Evolutionary conservation across 2,797 vertebrate genomes (phyloP), one percentile per base, ranked within the genome.

Genomic region (Scolopax bukidnonensis): DNA sequence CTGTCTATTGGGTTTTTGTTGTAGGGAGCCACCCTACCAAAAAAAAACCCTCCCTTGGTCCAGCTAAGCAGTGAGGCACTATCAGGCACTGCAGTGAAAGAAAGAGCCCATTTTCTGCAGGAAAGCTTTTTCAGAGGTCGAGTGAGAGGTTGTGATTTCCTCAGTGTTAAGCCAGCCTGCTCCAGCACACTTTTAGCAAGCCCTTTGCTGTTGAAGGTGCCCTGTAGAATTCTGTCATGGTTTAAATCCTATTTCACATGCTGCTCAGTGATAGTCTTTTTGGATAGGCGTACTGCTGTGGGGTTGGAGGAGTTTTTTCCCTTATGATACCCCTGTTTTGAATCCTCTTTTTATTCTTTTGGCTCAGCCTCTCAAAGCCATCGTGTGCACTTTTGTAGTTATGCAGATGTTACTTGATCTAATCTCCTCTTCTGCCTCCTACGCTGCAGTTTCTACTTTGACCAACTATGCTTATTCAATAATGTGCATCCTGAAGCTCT

Each of bases 321-420:
- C 12, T 11, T 32, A 7, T 43, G 24, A 20, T 61, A 71, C 36
- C 41, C 17, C 2, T 61, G 14, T 38, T 86, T 88, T 33, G 14
- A 88, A 36, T 73, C 24, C 17, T 79, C 18, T 12, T 88, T 81
- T 73, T 45, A 53, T 63, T 77, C 47, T 56, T 91, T 85, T 75
- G 54, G 53, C 47, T 95, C 51, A 86, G 51, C n/a, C 43, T 71
- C 71, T 45, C 19, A 90, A 89, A 88, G 61, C 41, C 40, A 48
- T 9, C 27, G 32, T 14, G 8, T 56, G 51, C 16, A 12, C 10
- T 93, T 92, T 60, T 64, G 85, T 32, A 75, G 61, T 69, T 91
- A n/a, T 91, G 76, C 80, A 95, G 92, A 91, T 91, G 65, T 75
- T 93, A 76, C 54, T 81, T 61, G 88, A 94, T 81, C 59, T 76